Base-by-base conservation (phyloP, 2,888 invertebrate genomes). In the Monopis laevigella region DNA sequence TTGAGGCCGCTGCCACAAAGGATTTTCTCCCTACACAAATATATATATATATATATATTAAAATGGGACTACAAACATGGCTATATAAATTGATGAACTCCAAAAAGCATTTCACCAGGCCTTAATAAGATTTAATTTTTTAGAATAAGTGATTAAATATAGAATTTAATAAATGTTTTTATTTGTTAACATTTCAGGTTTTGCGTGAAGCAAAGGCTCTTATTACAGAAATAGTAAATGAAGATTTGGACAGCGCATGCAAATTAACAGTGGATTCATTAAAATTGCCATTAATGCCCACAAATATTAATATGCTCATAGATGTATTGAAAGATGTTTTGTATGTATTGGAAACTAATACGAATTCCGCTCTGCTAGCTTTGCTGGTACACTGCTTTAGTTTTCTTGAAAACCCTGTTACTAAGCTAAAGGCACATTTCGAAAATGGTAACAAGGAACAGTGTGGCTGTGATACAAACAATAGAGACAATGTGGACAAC, bases 341-440 rank as follows among this genome's bases (percentile, higher is more conserved):
- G 1, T 86, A 87, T 57, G 71, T 78, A 7, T 56, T 88, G 36
- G 89, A 89, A 58, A 83, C 84, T 2, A 86, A 84, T 56, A 85
- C 88, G 5, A 88, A 88, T 51, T 82, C 84, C 8, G 85, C 87
- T 2, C 71, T 88, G 40, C 58, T 89, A 14, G 82, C 82, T 24
- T 58, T 88, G 34, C 75, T 86, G 13, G 62, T 66, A 12, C 58
- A 71, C 47, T 73, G 74, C 49, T 78, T 77, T 50, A 68, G 65
- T 40, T 52, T 55, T 27, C 62, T 49, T 43, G 48, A 48, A 7
- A 63, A 67, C 18, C 72, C 71, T 6, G 62, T 68, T 8, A 59
- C 65, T 6, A 45, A 60, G 12, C 50, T 80, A 19, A 65, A 54
- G 34, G 51, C 57, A 2, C 80, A 80, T 51, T 71, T 71, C 42